These are phyloP conservation scores for Malacosoma neustria DNA, from an alignment of 2,888 invertebrate species.

Conservation along the genomic window DNA sequence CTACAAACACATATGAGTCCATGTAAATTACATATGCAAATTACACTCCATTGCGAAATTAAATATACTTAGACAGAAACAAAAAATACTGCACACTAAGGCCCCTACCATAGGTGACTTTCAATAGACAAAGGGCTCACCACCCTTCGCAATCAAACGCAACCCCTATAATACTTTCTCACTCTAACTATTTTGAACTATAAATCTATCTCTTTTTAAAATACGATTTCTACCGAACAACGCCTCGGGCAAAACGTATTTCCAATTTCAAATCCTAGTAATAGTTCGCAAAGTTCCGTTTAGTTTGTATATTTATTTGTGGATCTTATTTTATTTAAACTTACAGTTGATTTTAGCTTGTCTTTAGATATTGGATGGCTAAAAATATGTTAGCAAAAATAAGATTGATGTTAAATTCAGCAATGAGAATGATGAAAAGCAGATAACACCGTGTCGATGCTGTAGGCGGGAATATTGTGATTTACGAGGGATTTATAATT, in stretches of 20 bases:
- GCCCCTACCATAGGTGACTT: constrained; percentile 51
- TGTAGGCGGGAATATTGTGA: constrained; percentile 49
- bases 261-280: constrained; percentile 50
- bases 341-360: constrained; percentile 10
- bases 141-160: constrained; percentile 66
- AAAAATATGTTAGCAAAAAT: constrained; percentile 19
- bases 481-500: constrained; percentile 4
- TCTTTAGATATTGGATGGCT: constrained; percentile 1
- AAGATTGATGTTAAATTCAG: constrained; percentile 52
- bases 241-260: constrained; percentile 41
- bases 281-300: constrained; percentile 17
- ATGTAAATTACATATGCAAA: constrained; percentile 66
- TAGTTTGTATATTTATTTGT: constrained; percentile 6
- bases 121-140: constrained; percentile 56
- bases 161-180: constrained; percentile 51
- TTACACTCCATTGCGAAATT: constrained; percentile 68
- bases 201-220: constrained; percentile 30
- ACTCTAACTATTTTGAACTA: constrained; percentile 18
- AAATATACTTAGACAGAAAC: constrained; percentile 67
- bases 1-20: too few relatives aligned
- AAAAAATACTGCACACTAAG: constrained; percentile 54
- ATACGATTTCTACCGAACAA: constrained; percentile 41
- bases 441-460: constrained; percentile 51
- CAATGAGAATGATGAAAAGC: constrained; percentile 46
- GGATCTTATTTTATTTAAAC: neutral